Base-by-base conservation (phyloP, 2,888 invertebrate genomes). In the Panopea generosa region DNA sequence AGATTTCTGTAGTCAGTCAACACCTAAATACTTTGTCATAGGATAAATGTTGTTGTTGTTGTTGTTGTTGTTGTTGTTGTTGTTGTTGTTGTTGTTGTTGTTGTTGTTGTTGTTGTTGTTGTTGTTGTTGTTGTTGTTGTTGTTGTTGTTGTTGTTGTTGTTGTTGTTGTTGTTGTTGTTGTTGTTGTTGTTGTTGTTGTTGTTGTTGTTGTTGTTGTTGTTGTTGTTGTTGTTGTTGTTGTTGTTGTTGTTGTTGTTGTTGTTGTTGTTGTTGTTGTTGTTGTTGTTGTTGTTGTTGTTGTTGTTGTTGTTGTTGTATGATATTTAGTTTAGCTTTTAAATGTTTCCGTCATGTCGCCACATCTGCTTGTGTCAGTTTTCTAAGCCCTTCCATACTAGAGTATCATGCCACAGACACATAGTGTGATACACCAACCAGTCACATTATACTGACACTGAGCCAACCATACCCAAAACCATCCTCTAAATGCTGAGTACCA, bases 81-180 rank as follows among this genome's bases (percentile, higher is more conserved):
- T 33, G 53, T 53, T 38, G 53, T 53, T 38, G 53, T 63, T 53
- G 52, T 63, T 27, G 53, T 63, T 53, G 53, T 53, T 53, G 33
- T 53, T 53, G 40, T 63, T 53, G 43, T 53, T 53, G 40, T 63
- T 53, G 22, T 63, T 53, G 50, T 61, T 49, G 50, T 61, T 49
- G 50, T 49, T 49, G 62, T 61, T 49, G 62, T 61, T 27, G 62
- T 61, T 49, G 62, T 61, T 49, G 62, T 29, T n/a, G n/a, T 55
- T 24, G 55, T 1, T 29, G 65, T 65, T 53, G 53, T 29, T 14
- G 47, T 9, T 45, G 43, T 27, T 16, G 49, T 33, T 50, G 50
- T 26, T 33, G 33, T n/a, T 49, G 61, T 11, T 6, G 22, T 27
- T 26, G 22, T 26, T 26, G 27, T 22, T 26, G 20, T 4, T 9